Percentiles rank a stretch among this genome's conserved stretches.
phyloP scores from a whole-genome alignment of 2,888 invertebrate genomes.

The Ecliptopera silaceata region DNA sequence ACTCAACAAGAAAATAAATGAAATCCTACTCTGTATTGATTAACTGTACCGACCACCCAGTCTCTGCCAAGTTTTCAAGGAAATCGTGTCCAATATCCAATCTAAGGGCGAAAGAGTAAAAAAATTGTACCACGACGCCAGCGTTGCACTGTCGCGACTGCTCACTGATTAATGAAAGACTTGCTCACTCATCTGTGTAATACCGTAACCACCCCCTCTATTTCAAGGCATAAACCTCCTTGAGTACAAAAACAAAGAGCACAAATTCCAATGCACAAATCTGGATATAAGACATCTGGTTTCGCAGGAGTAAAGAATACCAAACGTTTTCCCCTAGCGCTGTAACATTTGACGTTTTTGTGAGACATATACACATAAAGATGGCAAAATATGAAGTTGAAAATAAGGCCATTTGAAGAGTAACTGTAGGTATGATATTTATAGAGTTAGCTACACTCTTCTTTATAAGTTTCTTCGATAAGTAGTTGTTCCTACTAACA shows the following conservation, averaged over 20 bases:
- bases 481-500: neutral
- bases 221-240: constrained; percentile 30
- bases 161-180: constrained; percentile 80
- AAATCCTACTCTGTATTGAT: constrained; percentile 33
- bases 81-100: constrained; percentile 81
- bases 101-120: constrained; percentile 79
- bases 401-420: constrained; percentile 33
- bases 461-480: too few relatives aligned
- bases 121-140: constrained; percentile 78
- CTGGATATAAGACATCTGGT: constrained; percentile 36
- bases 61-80: constrained; percentile 71
- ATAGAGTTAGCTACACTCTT: too few relatives aligned
- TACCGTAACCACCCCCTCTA: constrained; percentile 39
- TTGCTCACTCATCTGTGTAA: constrained; percentile 70
- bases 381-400: constrained; percentile 74
- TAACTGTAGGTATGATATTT: too few relatives aligned
- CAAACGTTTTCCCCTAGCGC: constrained; percentile 80
- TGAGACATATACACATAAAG: constrained; percentile 72
- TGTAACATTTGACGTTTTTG: constrained; percentile 82
- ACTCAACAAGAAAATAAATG: constrained; percentile 21
- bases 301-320: constrained; percentile 62
- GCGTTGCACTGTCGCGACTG: constrained; percentile 80
- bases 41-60: constrained; percentile 68
- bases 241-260: constrained; percentile 1
- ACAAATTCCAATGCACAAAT: constrained; percentile 17